Percentiles rank a stretch among this genome's conserved stretches.
These are phyloP conservation scores for Simalia tracyae DNA, from an alignment of 2,797 vertebrate species.

Conservation along the genomic window DNA sequence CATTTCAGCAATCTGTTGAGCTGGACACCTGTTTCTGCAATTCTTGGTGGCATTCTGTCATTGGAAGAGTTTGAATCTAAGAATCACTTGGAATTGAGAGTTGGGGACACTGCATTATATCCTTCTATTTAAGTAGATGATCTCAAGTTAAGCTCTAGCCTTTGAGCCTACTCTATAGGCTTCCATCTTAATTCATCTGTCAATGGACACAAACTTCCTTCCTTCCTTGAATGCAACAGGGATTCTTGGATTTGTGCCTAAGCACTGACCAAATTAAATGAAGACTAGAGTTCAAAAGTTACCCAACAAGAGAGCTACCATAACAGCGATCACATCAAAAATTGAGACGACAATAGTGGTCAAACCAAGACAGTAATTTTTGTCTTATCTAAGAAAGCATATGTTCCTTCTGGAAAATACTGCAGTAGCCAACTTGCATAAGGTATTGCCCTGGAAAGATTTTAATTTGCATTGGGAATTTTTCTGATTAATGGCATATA, in stretches of 20 bases:
- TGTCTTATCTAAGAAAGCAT: neutral
- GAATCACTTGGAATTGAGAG: neutral
- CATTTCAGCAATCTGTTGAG: neutral
- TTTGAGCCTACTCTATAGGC: neutral
- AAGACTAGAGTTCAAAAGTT: too few relatives aligned
- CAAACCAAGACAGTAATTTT: neutral
- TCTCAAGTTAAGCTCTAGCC: neutral
- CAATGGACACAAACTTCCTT: too few relatives aligned
- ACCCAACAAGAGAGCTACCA: too few relatives aligned
- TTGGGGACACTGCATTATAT: neutral
- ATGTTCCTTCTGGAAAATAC: neutral
- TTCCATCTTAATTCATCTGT: neutral
- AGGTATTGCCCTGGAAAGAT: neutral
- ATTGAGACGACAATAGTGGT: too few relatives aligned
- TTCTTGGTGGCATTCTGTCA: too few relatives aligned
- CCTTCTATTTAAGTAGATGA: neutral
- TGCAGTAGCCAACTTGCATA: neutral
- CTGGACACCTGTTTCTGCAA: neutral
- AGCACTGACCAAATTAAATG: too few relatives aligned
- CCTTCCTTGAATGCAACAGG: too few relatives aligned
- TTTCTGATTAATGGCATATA: neutral
- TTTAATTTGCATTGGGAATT: neutral
- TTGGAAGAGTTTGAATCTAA: neutral
- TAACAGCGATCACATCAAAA: too few relatives aligned
- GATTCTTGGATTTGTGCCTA: too few relatives aligned